phyloP scores from a whole-genome alignment of 2,797 vertebrate genomes.

The Oreortyx pictus region DNA sequence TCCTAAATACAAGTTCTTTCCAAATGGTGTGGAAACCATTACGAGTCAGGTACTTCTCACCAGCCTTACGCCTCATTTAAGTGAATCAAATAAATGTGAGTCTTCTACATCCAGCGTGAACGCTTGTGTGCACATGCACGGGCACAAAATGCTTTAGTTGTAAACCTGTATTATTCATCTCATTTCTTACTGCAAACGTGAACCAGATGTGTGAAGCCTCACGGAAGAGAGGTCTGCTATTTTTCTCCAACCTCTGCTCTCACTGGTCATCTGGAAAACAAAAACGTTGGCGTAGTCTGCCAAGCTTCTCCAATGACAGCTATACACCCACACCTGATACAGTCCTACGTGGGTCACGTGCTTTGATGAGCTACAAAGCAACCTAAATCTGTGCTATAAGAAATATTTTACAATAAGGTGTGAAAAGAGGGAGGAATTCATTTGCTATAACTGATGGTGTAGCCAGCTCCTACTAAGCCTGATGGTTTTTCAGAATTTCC shows the following conservation, averaged over 20 bases:
- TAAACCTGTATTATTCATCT: background rate
- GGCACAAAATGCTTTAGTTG: background rate
- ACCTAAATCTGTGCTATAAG: background rate
- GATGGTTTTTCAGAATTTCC: background rate
- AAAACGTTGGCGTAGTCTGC: background rate
- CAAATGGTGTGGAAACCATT: background rate
- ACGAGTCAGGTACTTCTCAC: background rate
- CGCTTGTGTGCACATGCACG: background rate
- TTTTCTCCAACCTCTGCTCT: background rate
- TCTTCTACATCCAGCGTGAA: background rate
- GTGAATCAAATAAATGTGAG: background rate
- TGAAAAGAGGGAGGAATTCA: background rate
- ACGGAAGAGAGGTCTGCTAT: background rate
- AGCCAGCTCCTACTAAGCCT: background rate
- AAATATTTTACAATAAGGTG: background rate
- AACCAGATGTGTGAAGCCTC: conserved; percentile 20
- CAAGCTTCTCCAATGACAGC: background rate
- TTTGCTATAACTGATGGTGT: background rate
- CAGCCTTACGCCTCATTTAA: background rate
- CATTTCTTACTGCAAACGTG: background rate
- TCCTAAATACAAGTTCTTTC: background rate
- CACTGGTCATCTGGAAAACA: background rate
- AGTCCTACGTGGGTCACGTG: accelerated
- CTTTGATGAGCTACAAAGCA: background rate
- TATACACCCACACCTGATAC: background rate